These are phyloP conservation scores for Druon quercuslanigerum DNA, from an alignment of 1,140 invertebrate species.

Conservation along the genomic window DNA sequence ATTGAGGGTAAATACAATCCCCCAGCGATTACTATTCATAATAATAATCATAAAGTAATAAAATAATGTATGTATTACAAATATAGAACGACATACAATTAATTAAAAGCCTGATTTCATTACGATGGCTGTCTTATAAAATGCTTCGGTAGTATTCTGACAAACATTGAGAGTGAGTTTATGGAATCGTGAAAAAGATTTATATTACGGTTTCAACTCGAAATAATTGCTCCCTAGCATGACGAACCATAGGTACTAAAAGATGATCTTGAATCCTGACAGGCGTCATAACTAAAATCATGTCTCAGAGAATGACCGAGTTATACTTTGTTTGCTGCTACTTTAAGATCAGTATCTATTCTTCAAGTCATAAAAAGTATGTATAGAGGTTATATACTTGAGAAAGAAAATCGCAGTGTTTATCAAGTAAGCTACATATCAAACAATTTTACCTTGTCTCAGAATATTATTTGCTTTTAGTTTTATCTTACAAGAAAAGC, in stretches of 20 bases:
- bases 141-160: too few relatives aligned
- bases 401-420: not conserved
- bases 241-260: not conserved
- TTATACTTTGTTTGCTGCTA: not conserved
- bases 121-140: conserved; percentile 6
- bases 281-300: conserved; percentile 21
- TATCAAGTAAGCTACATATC: not conserved
- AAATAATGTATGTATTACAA: not conserved
- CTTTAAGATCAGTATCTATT: conserved; percentile 14
- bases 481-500: not conserved
- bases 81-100: not conserved
- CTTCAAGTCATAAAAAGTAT: not conserved
- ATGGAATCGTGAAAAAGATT: conserved; percentile 1
- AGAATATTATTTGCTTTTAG: not conserved
- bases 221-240: conserved; percentile 20
- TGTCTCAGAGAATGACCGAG: not conserved
- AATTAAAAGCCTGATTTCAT: not conserved
- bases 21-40: too few relatives aligned
- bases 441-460: not conserved
- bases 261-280: not conserved
- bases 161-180: too few relatives aligned
- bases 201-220: conserved; percentile 5
- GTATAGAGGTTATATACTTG: not conserved
- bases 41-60: too few relatives aligned
- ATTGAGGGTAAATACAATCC: too few relatives aligned